phyloP scores from a whole-genome alignment of 1,140 invertebrate species.

The Dendrolimus kikuchii region DNA sequence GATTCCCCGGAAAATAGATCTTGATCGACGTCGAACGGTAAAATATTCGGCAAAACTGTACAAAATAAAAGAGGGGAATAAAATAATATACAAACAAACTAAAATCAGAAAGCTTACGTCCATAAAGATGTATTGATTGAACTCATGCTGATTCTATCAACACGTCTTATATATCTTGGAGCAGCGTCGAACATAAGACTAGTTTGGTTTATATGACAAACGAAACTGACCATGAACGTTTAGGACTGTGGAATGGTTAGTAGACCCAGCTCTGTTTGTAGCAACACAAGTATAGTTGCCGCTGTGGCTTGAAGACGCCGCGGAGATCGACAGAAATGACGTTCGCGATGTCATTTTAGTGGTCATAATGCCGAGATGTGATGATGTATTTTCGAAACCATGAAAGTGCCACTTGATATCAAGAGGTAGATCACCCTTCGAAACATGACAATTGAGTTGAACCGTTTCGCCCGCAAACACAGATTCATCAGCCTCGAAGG shows the following conservation, averaged over 20 bases:
- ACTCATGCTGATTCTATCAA: conserved; percentile 55
- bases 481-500: conserved; percentile 83
- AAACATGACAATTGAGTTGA: conserved; percentile 83
- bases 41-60: conserved; percentile 78
- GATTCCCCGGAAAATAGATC: conserved; percentile 80
- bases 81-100: conserved; percentile 31
- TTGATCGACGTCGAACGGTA: conserved; percentile 77
- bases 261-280: conserved; percentile 81
- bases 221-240: conserved; percentile 80
- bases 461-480: conserved; percentile 86
- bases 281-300: conserved; percentile 88
- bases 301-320: conserved; percentile 81
- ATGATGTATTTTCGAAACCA: conserved; percentile 75
- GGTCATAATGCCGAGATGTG: conserved; percentile 80
- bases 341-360: conserved; percentile 83
- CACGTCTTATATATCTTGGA: conserved; percentile 30
- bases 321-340: conserved; percentile 84
- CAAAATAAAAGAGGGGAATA: conserved; percentile 32
- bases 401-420: conserved; percentile 86
- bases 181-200: conserved; percentile 35
- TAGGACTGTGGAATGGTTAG: conserved; percentile 79
- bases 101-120: conserved; percentile 38
- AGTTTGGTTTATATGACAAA: conserved; percentile 31
- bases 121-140: conserved; percentile 35
- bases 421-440: conserved; percentile 84